Evolutionary conservation across 2,113 vertebrate species (phyloP).

Genomic region (Leucosticte australis): DNA sequence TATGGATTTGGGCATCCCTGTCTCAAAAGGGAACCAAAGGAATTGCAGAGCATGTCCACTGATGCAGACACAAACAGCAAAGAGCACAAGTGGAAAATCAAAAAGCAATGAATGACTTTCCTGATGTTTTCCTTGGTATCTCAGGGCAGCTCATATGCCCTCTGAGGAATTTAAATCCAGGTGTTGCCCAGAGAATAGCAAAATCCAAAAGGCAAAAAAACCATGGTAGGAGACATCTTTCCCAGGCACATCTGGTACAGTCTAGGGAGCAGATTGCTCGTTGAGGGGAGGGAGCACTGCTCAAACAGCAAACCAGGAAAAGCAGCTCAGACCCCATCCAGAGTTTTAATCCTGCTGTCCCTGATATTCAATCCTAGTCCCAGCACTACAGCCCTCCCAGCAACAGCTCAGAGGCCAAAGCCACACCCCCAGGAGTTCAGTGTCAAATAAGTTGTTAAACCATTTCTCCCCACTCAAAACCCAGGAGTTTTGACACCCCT

Average conservation of each 20-base stretch:
- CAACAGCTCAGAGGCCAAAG: background rate
- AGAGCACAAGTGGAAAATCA: background rate
- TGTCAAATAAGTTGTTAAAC: background rate
- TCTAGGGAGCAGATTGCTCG: background rate
- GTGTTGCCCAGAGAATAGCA: background rate
- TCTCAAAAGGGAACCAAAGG: background rate
- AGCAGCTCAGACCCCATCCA: rapidly evolving
- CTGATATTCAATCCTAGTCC: background rate
- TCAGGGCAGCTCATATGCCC: background rate
- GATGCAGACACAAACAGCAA: background rate
- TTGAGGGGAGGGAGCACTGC: background rate
- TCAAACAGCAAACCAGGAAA: background rate
- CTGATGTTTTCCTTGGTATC: background rate
- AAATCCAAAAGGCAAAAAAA: background rate
- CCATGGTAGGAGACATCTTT: background rate
- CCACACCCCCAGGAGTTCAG: background rate
- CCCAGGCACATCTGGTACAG: background rate
- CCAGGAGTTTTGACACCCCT: background rate
- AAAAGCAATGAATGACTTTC: background rate
- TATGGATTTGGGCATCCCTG: background rate
- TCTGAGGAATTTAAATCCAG: background rate
- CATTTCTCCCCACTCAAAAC: background rate
- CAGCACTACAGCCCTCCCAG: background rate
- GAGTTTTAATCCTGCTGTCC: background rate
- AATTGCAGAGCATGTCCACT: background rate